Conservation (phyloP, 2,888 invertebrate genomes). For the Ennomos fuscantarius region DNA sequence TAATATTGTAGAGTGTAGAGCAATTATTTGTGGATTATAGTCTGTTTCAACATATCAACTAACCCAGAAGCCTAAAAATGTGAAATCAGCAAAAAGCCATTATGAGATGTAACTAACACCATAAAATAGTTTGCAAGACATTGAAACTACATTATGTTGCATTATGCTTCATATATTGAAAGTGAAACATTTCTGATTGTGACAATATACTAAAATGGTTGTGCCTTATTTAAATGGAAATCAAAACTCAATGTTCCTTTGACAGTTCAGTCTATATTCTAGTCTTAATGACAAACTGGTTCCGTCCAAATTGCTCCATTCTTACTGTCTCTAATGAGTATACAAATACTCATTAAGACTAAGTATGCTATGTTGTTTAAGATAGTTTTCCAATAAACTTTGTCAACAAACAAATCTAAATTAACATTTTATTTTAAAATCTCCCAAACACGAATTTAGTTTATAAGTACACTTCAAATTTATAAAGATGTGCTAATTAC, state of each 20-base stretch:
- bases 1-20: too few relatives aligned
- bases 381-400: slow-evolving; percentile 45
- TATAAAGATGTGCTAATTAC: too few relatives aligned
- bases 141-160: not conserved
- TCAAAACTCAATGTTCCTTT: slow-evolving; percentile 66
- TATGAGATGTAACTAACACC: too few relatives aligned
- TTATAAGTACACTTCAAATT: too few relatives aligned
- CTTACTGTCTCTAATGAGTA: slow-evolving; percentile 51
- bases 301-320: slow-evolving; percentile 81
- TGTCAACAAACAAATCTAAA: slow-evolving; percentile 30
- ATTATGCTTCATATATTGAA: not conserved
- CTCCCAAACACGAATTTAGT: too few relatives aligned
- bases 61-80: too few relatives aligned
- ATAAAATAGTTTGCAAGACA: too few relatives aligned
- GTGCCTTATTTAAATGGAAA: slow-evolving; percentile 74
- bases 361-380: slow-evolving; percentile 40
- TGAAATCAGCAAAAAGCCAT: too few relatives aligned
- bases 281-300: slow-evolving; percentile 77
- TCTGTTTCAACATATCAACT: too few relatives aligned
- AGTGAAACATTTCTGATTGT: slow-evolving; percentile 5
- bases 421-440: not conserved
- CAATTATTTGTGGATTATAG: too few relatives aligned
- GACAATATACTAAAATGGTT: slow-evolving; percentile 53
- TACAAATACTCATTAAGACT: too few relatives aligned
- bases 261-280: slow-evolving; percentile 65